Evolutionary conservation across 2,888 invertebrate species (phyloP).

Genomic region (Sclerodermus sp.): DNA sequence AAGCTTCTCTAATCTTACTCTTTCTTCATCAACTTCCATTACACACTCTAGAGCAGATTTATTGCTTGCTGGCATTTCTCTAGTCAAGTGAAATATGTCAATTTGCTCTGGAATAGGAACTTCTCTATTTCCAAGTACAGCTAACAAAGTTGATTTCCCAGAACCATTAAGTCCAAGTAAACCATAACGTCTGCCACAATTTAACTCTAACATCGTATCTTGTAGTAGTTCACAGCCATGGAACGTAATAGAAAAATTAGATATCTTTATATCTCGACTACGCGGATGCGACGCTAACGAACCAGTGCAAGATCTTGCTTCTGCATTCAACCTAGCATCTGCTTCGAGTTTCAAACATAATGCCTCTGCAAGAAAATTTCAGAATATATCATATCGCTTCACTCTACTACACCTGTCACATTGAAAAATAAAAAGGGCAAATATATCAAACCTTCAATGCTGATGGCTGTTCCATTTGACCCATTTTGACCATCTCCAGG

Average conservation of each 20-base stretch:
- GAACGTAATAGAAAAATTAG: constrained; percentile 95
- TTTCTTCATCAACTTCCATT: constrained; percentile 97
- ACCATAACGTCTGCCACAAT: constrained; percentile 95
- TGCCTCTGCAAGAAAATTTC: constrained; percentile 65
- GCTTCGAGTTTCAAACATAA: constrained; percentile 84
- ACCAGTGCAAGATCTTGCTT: constrained; percentile 92
- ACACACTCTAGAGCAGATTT: constrained; percentile 95
- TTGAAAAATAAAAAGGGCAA: constrained; percentile 52
- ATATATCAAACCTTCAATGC: constrained; percentile 68
- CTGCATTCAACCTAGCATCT: constrained; percentile 90
- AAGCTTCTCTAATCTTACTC: constrained; percentile 85
- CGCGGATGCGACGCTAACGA: constrained; percentile 93
- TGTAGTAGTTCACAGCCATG: constrained; percentile 95
- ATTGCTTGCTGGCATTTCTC: constrained; percentile 98
- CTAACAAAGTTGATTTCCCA: constrained; percentile 94
- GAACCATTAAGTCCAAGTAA: constrained; percentile 97
- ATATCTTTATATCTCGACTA: constrained; percentile 94
- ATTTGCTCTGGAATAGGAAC: constrained; percentile 95
- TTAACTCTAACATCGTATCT: constrained; percentile 95
- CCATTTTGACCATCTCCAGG: constrained; percentile 59
- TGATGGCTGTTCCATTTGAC: constrained; percentile 60
- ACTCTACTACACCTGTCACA: constrained; percentile 42
- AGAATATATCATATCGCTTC: background rate
- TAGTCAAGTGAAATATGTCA: constrained; percentile 94
- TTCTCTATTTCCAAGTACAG: constrained; percentile 89